Conservation (phyloP, 2,888 invertebrate species). For the Mimumesa dahlbomi region DNA sequence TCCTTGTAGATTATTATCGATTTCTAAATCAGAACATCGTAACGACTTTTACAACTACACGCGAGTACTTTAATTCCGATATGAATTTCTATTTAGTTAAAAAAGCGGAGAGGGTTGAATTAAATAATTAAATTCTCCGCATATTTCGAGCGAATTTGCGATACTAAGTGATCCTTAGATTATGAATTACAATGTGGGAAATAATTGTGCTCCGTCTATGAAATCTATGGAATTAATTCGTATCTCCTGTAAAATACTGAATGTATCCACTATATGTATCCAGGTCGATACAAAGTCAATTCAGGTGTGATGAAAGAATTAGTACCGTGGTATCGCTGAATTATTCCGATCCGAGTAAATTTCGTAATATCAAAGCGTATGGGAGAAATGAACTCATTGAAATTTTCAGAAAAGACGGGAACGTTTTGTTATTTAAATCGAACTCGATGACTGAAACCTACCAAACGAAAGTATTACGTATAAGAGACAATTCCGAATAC, state of each 20-base stretch:
- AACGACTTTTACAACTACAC: no score
- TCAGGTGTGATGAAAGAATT: conserved; percentile 13
- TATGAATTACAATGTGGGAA: not conserved
- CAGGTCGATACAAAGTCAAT: conserved; percentile 8
- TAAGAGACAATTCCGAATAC: no score
- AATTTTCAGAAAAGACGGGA: not conserved
- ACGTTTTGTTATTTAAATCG: not conserved
- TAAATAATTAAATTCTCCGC: no score
- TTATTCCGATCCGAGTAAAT: not conserved
- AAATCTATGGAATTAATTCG: conserved; percentile 1
- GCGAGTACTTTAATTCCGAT: no score
- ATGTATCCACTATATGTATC: not conserved
- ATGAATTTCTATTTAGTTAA: no score
- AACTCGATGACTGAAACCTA: no score
- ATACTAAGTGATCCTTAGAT: not conserved
- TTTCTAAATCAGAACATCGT: no score
- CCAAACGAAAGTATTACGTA: no score
- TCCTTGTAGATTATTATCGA: not conserved
- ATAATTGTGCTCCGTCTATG: not conserved
- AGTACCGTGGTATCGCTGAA: not conserved
- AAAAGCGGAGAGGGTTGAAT: no score
- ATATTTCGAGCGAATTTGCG: no score
- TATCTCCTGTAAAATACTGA: not conserved
- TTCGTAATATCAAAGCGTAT: not conserved
- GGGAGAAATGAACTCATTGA: not conserved